These are phyloP conservation scores for Agrochola macilenta DNA, from an alignment of 2,888 invertebrate species.

Conservation along the genomic window DNA sequence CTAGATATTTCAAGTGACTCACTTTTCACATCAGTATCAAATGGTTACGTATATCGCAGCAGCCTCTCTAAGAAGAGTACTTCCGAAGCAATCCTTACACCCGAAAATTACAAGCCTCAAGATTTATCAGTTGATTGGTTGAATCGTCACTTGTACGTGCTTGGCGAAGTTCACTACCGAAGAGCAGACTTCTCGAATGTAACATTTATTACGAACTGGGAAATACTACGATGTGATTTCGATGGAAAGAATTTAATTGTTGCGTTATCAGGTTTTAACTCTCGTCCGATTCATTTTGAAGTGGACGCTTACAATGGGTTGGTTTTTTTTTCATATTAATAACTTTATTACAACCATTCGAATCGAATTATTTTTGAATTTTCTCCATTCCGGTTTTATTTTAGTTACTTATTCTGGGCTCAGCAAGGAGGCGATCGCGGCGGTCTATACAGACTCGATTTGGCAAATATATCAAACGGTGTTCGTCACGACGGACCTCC, in stretches of 20 bases:
- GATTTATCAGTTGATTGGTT: constrained; percentile 97
- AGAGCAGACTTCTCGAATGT: constrained; percentile 77
- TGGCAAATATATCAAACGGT: constrained; percentile 94
- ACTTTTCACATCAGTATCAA: constrained; percentile 94
- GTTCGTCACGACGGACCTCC: constrained; percentile 93
- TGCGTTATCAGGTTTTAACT: constrained; percentile 93
- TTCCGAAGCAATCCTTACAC: constrained; percentile 89
- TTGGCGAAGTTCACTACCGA: constrained; percentile 92
- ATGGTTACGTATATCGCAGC: constrained; percentile 91
- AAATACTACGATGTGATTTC: constrained; percentile 94
- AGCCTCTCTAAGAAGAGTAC: constrained; percentile 85
- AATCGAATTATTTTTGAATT: neutral
- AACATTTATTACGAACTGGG: constrained; percentile 89
- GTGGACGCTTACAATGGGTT: constrained; percentile 98
- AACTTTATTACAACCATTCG: neutral
- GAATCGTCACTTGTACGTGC: constrained; percentile 95
- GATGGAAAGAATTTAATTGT: constrained; percentile 93
- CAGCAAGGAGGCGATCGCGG: constrained; percentile 90
- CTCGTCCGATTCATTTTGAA: constrained; percentile 94
- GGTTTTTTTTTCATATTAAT: constrained; percentile 63
- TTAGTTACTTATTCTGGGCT: constrained; percentile 95
- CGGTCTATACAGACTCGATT: constrained; percentile 94
- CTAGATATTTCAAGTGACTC: constrained; percentile 94
- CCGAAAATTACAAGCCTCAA: constrained; percentile 92
- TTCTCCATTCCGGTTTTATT: constrained; percentile 37